A percentile compares a stretch with the other conserved stretches of the same genome.
phyloP scores from a whole-genome alignment of 2,797 vertebrate species.

The Xenentodon cancila region DNA sequence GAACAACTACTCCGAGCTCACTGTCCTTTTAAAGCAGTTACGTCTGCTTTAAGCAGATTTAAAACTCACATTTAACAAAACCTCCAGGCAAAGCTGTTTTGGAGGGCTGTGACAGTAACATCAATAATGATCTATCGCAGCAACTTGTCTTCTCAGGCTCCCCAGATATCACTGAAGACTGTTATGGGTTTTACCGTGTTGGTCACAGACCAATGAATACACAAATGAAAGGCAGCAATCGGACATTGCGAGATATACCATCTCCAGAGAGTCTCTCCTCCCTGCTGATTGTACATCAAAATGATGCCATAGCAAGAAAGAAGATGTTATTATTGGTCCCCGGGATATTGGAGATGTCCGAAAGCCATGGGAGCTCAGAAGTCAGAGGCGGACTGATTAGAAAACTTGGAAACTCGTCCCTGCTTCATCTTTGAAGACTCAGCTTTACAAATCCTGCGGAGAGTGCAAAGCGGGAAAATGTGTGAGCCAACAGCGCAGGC shows the following conservation, averaged over 20 bases:
- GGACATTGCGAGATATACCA: constrained; percentile 45
- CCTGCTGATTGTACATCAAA: constrained; percentile 46
- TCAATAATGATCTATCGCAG: constrained; percentile 71
- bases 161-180: constrained; percentile 51
- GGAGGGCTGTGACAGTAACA: constrained; percentile 51
- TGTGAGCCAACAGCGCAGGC: constrained; percentile 16
- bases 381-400: constrained; percentile 61
- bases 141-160: constrained; percentile 37
- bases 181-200: constrained; percentile 35
- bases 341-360: constrained; percentile 49
- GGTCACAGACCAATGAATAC: constrained; percentile 55
- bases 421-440: constrained; percentile 49
- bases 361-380: constrained; percentile 43
- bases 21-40: constrained; percentile 57
- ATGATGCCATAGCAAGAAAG: constrained; percentile 51
- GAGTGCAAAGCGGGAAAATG: constrained; percentile 9
- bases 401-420: constrained; percentile 50
- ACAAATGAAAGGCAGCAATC: constrained; percentile 51
- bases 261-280: constrained; percentile 51
- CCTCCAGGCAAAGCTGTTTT: constrained; percentile 50
- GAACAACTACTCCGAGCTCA: constrained; percentile 16
- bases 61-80: constrained; percentile 66
- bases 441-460: constrained; percentile 33
- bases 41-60: constrained; percentile 48
- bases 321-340: constrained; percentile 61